Evolutionary conservation across 2,888 invertebrate genomes (phyloP).

Genomic region (Tuta absoluta): DNA sequence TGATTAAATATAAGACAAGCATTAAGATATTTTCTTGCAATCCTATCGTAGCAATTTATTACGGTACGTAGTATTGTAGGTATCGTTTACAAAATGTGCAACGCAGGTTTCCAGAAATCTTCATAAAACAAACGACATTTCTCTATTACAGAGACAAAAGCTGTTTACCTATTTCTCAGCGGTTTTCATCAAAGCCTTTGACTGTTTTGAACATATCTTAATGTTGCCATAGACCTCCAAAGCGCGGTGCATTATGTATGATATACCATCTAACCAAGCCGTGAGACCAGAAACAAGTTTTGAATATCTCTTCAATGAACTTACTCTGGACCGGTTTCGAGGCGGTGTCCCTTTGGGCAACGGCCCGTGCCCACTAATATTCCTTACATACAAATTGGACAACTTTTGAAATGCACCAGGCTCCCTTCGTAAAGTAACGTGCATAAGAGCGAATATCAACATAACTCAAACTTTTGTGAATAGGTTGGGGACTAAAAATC

Average conservation of each 20-base stretch:
- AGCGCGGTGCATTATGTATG: conserved; percentile 20
- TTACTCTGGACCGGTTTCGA: conserved; percentile 31
- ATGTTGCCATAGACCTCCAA: conserved; percentile 12
- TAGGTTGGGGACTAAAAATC: background rate
- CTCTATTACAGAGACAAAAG: too few relatives aligned
- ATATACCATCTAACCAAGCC: conserved; percentile 27
- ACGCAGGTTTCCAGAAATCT: too few relatives aligned
- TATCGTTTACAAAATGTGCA: too few relatives aligned
- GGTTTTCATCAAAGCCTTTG: background rate
- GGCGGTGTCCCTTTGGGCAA: conserved; percentile 21
- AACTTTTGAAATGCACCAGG: background rate
- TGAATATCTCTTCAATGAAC: conserved; percentile 31
- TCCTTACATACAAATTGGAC: conserved; percentile 8
- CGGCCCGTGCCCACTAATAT: conserved; percentile 23
- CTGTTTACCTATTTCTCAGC: background rate
- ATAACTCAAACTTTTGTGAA: background rate
- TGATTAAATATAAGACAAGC: background rate
- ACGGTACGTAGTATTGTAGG: too few relatives aligned
- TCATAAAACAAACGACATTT: too few relatives aligned
- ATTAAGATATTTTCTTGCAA: too few relatives aligned
- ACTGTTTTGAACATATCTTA: background rate
- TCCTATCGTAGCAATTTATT: too few relatives aligned
- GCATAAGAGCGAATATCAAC: conserved; percentile 1
- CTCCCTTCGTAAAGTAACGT: background rate
- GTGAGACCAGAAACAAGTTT: conserved; percentile 27